These are phyloP conservation scores for Diadema setosum DNA, from an alignment of 35 echinoderm and acorn worm species.

Conservation along the genomic window DNA sequence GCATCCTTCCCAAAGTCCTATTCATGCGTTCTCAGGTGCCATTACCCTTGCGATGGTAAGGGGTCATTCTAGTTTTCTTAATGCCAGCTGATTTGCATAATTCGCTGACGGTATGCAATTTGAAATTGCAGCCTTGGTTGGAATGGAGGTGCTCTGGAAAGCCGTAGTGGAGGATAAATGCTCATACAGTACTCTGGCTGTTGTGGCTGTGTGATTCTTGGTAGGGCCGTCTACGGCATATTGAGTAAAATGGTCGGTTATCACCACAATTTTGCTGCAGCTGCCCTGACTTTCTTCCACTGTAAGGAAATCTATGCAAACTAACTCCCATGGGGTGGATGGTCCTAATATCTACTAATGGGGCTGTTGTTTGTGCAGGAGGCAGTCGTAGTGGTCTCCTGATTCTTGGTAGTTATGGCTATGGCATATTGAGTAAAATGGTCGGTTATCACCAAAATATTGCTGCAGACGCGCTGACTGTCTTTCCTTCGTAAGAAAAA, in stretches of 20 bases:
- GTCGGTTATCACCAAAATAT: slow-evolving; percentile 27
- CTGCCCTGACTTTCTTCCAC: neutral
- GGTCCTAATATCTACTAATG: neutral
- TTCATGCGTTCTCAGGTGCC: slow-evolving; percentile 10
- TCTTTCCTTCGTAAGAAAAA: neutral
- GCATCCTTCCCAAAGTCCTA: neutral
- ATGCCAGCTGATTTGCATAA: slow-evolving; percentile 22
- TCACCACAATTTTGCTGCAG: neutral
- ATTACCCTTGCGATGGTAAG: slow-evolving; percentile 35
- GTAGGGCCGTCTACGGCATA: slow-evolving; percentile 11
- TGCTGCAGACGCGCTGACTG: neutral
- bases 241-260: slow-evolving; percentile 31
- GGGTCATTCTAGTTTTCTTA: neutral
- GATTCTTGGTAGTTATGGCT: slow-evolving; percentile 22
- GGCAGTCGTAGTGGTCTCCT: slow-evolving; percentile 11
- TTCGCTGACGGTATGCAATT: neutral
- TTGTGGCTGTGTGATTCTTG: slow-evolving; percentile 15
- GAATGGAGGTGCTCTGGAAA: slow-evolving; percentile 4
- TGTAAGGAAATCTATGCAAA: slow-evolving; percentile 26
- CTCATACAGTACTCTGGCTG: neutral
- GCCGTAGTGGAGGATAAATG: slow-evolving; percentile 17
- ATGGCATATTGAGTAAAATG: slow-evolving; percentile 18
- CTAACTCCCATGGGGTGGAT: neutral
- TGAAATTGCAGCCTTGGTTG: slow-evolving; percentile 38
- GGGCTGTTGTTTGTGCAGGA: too few relatives aligned